Base-by-base conservation (phyloP, 2,888 invertebrate genomes). In the Clusia tigrina region DNA sequence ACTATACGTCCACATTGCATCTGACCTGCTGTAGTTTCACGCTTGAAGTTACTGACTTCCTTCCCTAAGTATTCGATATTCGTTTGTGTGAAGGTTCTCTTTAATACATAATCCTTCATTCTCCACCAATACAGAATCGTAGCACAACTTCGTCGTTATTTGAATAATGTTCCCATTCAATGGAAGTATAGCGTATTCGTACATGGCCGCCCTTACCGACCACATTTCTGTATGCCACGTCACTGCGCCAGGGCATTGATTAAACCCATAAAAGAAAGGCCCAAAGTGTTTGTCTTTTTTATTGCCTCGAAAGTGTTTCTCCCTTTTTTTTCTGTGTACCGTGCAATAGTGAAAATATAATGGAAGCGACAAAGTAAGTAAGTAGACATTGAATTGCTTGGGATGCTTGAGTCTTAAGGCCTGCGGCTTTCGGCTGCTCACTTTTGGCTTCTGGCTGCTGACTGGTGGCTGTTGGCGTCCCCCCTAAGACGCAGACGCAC, bases 261-360 rank as follows among this genome's bases (percentile, higher is more conserved):
- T 48, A 48, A 48, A 48, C 20, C 48, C 18, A 15, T 48, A 48
- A 48, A 48, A 48, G 48, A 48, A 48, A 48, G 48, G 48, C 48
- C 48, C n/a, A n/a, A 48, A 48, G 48, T 15, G 48, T 22, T 48
- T 48, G 18, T 48, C 42, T 48, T 48, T 18, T 48, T 48, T 48
- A 48, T 48, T 48, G 48, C 48, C 48, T 48, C 48, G 22, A 48
- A 18, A 18, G 22, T 48, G n/a, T n/a, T n/a, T n/a, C n/a, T n/a
- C n/a, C n/a, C n/a, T n/a, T n/a, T n/a, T 48, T 48, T 5, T 20
- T 20, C 48, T 20, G 22, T n/a, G n/a, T n/a, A 12, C 32, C 42
- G n/a, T n/a, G 42, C 42, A 42, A 17, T 32, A 42, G 42, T 42
- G n/a, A 17, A 10, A n/a, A 17, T 42, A 42, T n/a, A 5, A n/a